Evolutionary conservation across 2,797 vertebrate genomes (phyloP), one percentile per base, ranked within the genome.

Genomic region (Cirrhinus mrigala): DNA sequence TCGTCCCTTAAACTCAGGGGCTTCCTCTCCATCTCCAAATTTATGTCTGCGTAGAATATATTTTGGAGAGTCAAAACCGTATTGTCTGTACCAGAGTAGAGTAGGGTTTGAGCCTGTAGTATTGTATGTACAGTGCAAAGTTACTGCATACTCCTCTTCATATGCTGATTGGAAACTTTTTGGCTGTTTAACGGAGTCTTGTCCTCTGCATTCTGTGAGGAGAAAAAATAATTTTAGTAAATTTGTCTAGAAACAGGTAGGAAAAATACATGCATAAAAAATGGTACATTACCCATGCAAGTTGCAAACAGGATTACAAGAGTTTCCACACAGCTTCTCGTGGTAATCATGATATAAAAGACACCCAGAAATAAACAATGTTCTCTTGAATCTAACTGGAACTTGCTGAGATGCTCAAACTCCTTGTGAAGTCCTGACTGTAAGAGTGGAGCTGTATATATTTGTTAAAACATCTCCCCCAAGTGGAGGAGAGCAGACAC

Each of bases 71-170:
- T 71, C 70, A 24, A 14, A 74, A 29, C 77, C 11, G 40, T 27
- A 40, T 76, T 91, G 86, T 75, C 87, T 91, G 68, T 89, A 90
- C 90, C 90, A 91, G 66, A 87, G 56, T 20, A 92, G 82, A 66
- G 85, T 89, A 52, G 4, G 20, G 4, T 0, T 15, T 22, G 0
- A 0, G 0, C 9, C 54, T 24, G 22, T 5, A 22, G n/a, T 73
- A 70, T 89, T 78, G 24, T 88, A 90, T 8, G 16, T 27, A 85
- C 87, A 89, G 7, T 82, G 10, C 56, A 92, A 64, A 3, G 20
- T 90, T 33, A 85, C 86, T 20, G 18, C 0, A 16, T 85, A 15
- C 29, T 78, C 82, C 44, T 80, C 84, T 71, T 91, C 87, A 74
- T 62, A 76, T 6, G 15, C 46, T 33, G 64, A 82, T 85, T 64